A percentile compares a stretch with the other conserved stretches of the same genome.
phyloP scores from a whole-genome alignment of 2,888 invertebrate species.

The Busseola fusca region DNA sequence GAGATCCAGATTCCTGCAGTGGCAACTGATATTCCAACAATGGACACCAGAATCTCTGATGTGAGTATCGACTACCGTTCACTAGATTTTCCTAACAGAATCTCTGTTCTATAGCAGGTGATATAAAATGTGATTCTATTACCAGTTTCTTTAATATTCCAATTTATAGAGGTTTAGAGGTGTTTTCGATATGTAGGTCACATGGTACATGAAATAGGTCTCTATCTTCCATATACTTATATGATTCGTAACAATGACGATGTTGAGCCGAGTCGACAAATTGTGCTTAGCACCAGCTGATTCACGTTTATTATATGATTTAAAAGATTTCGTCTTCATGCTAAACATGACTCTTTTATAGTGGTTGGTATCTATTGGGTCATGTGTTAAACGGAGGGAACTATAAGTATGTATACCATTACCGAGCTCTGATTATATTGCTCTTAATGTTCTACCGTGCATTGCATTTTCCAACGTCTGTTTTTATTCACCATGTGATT shows the following conservation, averaged over 20 bases:
- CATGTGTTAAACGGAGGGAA: slow-evolving; percentile 8
- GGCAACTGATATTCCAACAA: slow-evolving; percentile 72
- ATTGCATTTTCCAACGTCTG: not conserved
- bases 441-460: not conserved
- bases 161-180: slow-evolving; percentile 28
- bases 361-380: not conserved
- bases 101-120: not conserved
- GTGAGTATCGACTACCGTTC: slow-evolving; percentile 73
- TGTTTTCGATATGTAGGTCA: slow-evolving; percentile 58
- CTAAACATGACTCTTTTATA: slow-evolving; percentile 1
- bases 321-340: slow-evolving; percentile 26
- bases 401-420: not conserved
- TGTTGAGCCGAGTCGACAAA: slow-evolving; percentile 29
- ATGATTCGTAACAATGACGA: slow-evolving; percentile 47
- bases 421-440: slow-evolving; percentile 1
- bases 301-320: slow-evolving; percentile 22
- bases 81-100: slow-evolving; percentile 12
- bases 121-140: slow-evolving; percentile 11
- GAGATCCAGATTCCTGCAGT: slow-evolving; percentile 74
- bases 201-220: slow-evolving; percentile 35
- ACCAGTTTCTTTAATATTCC: not conserved
- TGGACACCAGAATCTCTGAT: slow-evolving; percentile 79
- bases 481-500: not conserved
- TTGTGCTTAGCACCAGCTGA: slow-evolving; percentile 51
- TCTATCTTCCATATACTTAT: slow-evolving; percentile 22